phyloP scores from a whole-genome alignment of 2,888 invertebrate species.

The Melipona beecheii region DNA sequence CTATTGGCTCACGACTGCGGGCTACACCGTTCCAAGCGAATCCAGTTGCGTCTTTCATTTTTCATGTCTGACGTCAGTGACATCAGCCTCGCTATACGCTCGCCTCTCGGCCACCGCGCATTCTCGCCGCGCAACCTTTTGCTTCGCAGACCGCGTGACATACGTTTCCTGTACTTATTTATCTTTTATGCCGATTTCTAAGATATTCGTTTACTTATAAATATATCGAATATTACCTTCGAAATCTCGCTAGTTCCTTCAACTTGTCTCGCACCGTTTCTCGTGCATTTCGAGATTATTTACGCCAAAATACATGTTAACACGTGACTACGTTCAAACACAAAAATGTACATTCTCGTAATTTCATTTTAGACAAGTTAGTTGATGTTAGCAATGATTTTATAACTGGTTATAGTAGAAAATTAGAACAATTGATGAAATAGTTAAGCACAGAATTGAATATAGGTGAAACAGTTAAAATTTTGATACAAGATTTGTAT shows the following conservation, averaged over 20 bases:
- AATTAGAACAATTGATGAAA: background rate
- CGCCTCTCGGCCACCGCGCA: slow-evolving; percentile 82
- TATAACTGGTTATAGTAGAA: background rate
- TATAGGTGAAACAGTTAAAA: background rate
- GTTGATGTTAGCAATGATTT: background rate
- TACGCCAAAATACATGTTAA: background rate
- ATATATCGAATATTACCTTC: slow-evolving; percentile 14
- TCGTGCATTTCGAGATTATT: slow-evolving; percentile 15
- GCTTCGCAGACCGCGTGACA: slow-evolving; percentile 74
- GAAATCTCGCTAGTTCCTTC: background rate
- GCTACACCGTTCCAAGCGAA: slow-evolving; percentile 86
- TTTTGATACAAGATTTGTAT: background rate
- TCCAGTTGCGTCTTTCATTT: slow-evolving; percentile 84
- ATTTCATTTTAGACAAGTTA: slow-evolving; percentile 8
- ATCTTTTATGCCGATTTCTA: slow-evolving; percentile 16
- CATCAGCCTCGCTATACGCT: slow-evolving; percentile 86
- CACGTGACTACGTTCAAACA: slow-evolving; percentile 59
- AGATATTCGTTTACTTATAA: background rate
- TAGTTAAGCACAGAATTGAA: too few species aligned
- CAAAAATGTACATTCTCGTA: background rate
- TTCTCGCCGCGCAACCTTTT: slow-evolving; percentile 47
- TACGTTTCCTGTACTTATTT: slow-evolving; percentile 66
- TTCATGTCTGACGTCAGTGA: slow-evolving; percentile 86
- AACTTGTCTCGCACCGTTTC: background rate
- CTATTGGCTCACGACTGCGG: slow-evolving; percentile 86